Percentiles rank a stretch among this genome's conserved stretches.
Evolutionary conservation across 2,113 vertebrate genomes (phyloP).

Genomic region (Dinomys branickii): DNA sequence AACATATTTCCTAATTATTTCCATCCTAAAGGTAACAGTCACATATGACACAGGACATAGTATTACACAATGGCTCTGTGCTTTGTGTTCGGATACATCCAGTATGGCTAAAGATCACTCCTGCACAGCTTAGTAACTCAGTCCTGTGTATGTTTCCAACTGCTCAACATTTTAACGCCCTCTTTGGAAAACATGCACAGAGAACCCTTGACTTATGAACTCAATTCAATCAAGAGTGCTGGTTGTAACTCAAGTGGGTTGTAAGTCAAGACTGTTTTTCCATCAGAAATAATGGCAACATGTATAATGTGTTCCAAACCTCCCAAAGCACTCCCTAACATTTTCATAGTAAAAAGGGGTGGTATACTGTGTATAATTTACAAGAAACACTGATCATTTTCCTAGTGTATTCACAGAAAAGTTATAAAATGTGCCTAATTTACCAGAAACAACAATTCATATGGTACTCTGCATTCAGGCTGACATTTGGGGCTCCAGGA

Average conservation of each 20-base stretch:
- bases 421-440: neutral
- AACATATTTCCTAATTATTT: neutral
- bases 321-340: neutral
- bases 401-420: neutral
- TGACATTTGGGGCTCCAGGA: neutral
- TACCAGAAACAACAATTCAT: neutral
- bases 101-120: neutral
- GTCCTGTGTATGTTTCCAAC: neutral
- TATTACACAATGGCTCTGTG: rapidly evolving
- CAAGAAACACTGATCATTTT: neutral
- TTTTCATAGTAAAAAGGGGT: neutral
- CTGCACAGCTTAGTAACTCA: neutral
- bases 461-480: neutral
- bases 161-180: neutral
- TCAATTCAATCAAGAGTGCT: neutral
- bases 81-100: neutral
- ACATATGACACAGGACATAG: neutral
- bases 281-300: neutral
- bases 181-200: neutral
- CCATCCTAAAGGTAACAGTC: neutral
- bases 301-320: neutral
- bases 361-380: neutral
- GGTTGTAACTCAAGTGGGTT: neutral
- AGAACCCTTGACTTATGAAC: neutral
- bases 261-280: neutral